Evolutionary conservation across 1,140 invertebrate genomes (phyloP).

Genomic region (Thrips palmi): DNA sequence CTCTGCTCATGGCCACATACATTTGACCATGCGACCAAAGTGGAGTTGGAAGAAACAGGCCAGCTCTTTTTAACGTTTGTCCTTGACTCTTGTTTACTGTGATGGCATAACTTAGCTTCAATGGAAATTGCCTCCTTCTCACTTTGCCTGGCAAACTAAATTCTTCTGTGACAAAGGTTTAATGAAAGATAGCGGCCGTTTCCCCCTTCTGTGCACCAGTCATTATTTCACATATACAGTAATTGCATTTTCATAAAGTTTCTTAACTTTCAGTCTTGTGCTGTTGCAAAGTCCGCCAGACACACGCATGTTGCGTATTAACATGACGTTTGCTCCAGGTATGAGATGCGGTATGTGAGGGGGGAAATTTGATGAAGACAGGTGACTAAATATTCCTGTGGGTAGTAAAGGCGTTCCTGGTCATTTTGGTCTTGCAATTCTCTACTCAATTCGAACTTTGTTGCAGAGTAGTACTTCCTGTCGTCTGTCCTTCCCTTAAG

Average conservation of each 20-base stretch:
- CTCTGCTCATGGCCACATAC: too few species aligned
- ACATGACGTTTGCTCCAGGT: conserved; percentile 20
- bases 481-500: neutral
- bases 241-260: neutral
- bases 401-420: conserved; percentile 13
- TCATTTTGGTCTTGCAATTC: too few species aligned
- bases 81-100: conserved; percentile 23
- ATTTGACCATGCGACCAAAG: conserved; percentile 20
- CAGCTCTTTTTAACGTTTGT: conserved; percentile 13
- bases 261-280: neutral
- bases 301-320: conserved; percentile 20
- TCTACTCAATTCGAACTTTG: too few species aligned
- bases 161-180: conserved; percentile 2
- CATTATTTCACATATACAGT: neutral
- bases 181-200: neutral
- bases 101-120: conserved; percentile 24
- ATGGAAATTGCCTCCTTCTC: conserved; percentile 17
- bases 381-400: conserved; percentile 22
- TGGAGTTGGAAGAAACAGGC: conserved; percentile 11
- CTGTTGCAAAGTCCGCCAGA: neutral
- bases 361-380: conserved; percentile 21
- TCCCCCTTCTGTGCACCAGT: neutral
- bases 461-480: too few species aligned
- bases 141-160: conserved; percentile 1
- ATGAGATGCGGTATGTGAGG: conserved; percentile 23